Percentiles rank a stretch among this genome's conserved stretches.
Conservation (phyloP, 2,888 invertebrate species). For the Volucella inflata region DNA sequence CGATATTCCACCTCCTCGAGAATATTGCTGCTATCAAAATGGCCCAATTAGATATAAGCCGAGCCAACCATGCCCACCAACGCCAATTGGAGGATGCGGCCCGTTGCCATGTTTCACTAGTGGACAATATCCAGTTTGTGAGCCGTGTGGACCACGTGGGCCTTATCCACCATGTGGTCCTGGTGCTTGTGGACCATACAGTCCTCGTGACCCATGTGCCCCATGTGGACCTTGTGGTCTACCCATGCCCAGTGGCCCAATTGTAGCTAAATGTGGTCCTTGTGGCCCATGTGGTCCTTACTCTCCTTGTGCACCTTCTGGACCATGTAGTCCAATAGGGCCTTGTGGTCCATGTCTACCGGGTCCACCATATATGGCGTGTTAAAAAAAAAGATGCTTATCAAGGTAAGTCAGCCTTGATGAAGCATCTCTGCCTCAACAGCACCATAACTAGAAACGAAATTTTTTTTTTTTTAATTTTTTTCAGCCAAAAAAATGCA, state of each 20-base stretch:
- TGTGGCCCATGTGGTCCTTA: constrained; percentile 77
- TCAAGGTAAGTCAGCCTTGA: constrained; percentile 59
- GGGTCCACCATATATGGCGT: constrained; percentile 57
- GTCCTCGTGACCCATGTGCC: constrained; percentile 79
- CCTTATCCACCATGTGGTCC: constrained; percentile 66
- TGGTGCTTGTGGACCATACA: constrained; percentile 78
- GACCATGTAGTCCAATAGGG: constrained; percentile 59
- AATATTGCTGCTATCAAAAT: constrained; percentile 81
- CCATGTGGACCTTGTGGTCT: constrained; percentile 76
- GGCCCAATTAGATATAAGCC: constrained; percentile 81
- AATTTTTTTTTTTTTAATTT: neutral
- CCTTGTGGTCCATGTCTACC: constrained; percentile 68
- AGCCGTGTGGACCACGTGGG: constrained; percentile 77
- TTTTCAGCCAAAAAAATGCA: constrained; percentile 81
- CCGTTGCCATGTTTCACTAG: constrained; percentile 79
- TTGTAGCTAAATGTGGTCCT: constrained; percentile 77
- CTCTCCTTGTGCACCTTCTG: constrained; percentile 57
- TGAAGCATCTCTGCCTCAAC: constrained; percentile 31
- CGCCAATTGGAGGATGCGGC: constrained; percentile 78
- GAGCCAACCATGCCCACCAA: constrained; percentile 80
- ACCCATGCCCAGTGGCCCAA: constrained; percentile 57
- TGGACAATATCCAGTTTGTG: constrained; percentile 79
- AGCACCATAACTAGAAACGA: neutral
- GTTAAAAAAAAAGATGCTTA: constrained; percentile 51
- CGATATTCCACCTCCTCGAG: constrained; percentile 81